Percentiles rank a stretch among this genome's conserved stretches.
phyloP scores from a whole-genome alignment of 2,888 invertebrate species.

The Parnassius glacialis region DNA sequence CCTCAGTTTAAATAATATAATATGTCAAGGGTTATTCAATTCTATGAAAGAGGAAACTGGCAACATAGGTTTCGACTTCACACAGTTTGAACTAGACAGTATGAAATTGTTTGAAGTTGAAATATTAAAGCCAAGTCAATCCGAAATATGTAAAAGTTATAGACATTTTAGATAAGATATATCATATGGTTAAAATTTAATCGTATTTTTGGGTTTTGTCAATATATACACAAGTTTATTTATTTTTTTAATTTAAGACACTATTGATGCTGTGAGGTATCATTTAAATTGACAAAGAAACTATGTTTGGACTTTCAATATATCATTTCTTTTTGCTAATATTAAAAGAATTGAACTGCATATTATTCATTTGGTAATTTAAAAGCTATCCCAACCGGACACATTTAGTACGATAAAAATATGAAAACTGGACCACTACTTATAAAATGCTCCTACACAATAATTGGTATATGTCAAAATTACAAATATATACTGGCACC shows the following conservation, averaged over 20 bases:
- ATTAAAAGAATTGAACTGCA: not conserved
- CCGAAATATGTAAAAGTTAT: no score
- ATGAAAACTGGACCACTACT: constrained; percentile 1
- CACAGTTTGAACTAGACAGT: no score
- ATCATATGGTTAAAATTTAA: no score
- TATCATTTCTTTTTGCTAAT: not conserved
- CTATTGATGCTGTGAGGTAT: constrained; percentile 7
- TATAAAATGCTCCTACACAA: not conserved
- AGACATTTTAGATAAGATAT: no score
- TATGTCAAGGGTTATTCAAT: not conserved
- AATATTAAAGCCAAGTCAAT: no score
- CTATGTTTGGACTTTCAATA: constrained; percentile 1
- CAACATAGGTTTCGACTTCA: no score
- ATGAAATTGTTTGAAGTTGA: no score
- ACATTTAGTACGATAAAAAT: not conserved
- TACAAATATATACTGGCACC: constrained; percentile 6
- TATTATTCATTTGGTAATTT: no score
- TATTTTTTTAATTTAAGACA: not conserved
- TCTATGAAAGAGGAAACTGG: no score
- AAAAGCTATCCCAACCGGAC: not conserved
- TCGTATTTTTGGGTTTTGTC: no score
- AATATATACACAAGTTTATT: no score
- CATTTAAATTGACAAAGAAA: constrained; percentile 15
- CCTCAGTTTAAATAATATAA: not conserved
- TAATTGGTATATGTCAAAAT: not conserved